These are phyloP conservation scores for Helleia helle DNA, from an alignment of 2,888 invertebrate genomes.

Conservation along the genomic window DNA sequence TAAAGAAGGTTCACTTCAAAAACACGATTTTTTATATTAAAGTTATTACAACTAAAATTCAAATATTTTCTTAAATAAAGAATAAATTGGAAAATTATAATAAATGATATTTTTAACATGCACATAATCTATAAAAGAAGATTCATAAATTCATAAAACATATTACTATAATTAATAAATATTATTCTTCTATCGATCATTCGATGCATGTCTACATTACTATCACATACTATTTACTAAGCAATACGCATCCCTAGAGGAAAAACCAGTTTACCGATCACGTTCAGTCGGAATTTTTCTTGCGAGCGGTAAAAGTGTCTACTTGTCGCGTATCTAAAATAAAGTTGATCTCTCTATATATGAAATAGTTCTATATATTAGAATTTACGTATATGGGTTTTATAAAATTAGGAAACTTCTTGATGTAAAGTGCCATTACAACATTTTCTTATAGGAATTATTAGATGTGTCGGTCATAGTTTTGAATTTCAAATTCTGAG, in stretches of 20 bases:
- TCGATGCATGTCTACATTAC: no score
- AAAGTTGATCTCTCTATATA: not conserved
- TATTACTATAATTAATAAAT: no score
- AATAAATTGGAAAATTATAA: no score
- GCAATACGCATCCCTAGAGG: slow-evolving; percentile 11
- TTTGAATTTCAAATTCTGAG: slow-evolving; percentile 51
- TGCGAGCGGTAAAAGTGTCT: slow-evolving; percentile 30
- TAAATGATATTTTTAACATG: no score
- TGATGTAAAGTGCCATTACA: not conserved
- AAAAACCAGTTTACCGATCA: slow-evolving; percentile 67
- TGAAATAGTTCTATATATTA: slow-evolving; percentile 6
- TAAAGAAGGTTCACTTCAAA: no score
- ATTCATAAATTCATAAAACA: no score
- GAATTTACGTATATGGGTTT: not conserved
- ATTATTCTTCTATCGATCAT: no score
- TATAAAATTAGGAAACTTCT: not conserved
- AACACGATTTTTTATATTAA: no score
- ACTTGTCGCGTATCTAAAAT: slow-evolving; percentile 12
- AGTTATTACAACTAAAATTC: no score
- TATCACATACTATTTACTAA: no score
- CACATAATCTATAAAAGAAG: no score
- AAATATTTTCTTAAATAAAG: no score
- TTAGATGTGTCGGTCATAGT: slow-evolving; percentile 45
- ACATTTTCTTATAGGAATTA: slow-evolving; percentile 2
- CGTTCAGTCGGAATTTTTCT: slow-evolving; percentile 26